These are phyloP conservation scores for Yponomeuta sedellus DNA, from an alignment of 2,888 invertebrate species.

Conservation along the genomic window DNA sequence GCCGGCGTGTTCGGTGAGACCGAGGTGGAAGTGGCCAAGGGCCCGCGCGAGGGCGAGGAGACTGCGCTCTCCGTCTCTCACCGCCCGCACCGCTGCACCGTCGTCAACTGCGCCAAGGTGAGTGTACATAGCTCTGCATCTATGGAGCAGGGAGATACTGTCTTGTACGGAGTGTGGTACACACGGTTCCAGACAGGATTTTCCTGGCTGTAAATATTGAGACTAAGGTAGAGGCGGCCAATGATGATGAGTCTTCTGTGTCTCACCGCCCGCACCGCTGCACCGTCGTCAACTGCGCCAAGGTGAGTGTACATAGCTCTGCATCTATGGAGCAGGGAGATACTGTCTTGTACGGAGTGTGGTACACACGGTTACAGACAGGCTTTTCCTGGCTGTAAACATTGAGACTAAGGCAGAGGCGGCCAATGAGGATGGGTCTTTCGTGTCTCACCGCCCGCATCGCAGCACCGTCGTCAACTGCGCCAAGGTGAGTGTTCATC, in stretches of 20 bases:
- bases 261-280: constrained; percentile 91
- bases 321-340: not conserved
- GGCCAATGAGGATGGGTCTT: no score
- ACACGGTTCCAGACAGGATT: no score
- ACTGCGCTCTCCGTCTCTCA: constrained; percentile 81
- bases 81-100: constrained; percentile 91
- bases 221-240: constrained; percentile 68
- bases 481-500: constrained; percentile 77
- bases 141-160: not conserved
- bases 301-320: constrained; percentile 52
- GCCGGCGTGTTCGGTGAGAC: constrained; percentile 68
- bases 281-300: constrained; percentile 93
- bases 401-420: constrained; percentile 65
- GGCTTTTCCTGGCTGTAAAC: not conserved
- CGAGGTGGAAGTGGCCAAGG: constrained; percentile 38
- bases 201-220: constrained; percentile 25
- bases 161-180: no score
- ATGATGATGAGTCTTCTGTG: constrained; percentile 67
- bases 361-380: no score
- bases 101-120: constrained; percentile 91
- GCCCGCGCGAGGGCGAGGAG: constrained; percentile 49
- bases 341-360: no score
- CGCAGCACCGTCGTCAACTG: constrained; percentile 94
- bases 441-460: constrained; percentile 84
- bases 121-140: not conserved